These are phyloP conservation scores for Leptopilina clavipes DNA, from an alignment of 1,140 invertebrate species.

Conservation along the genomic window DNA sequence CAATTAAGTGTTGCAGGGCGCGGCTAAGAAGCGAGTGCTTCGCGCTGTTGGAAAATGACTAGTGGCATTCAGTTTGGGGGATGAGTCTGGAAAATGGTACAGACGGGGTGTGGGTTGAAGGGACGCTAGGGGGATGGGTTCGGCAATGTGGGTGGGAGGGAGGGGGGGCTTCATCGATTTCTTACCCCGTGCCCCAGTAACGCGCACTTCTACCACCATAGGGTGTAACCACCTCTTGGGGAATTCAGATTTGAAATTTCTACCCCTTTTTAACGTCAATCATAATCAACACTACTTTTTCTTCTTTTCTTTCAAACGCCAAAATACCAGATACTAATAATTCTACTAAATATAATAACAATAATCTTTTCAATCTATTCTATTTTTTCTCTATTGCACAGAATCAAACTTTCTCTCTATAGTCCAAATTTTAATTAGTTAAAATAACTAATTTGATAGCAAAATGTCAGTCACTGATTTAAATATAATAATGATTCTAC, in stretches of 20 bases:
- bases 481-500: too few species aligned
- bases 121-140: slow-evolving; percentile 51
- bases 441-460: too few species aligned
- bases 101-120: slow-evolving; percentile 39
- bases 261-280: slow-evolving; percentile 33
- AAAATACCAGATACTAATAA: not conserved
- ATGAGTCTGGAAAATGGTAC: slow-evolving; percentile 41
- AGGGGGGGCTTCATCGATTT: slow-evolving; percentile 73
- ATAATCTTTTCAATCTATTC: too few species aligned
- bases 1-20: slow-evolving; percentile 61
- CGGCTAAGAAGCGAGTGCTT: slow-evolving; percentile 64
- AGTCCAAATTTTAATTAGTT: too few species aligned
- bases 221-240: slow-evolving; percentile 41
- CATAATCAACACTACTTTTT: slow-evolving; percentile 34
- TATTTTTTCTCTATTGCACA: not conserved
- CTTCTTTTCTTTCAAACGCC: not conserved
- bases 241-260: slow-evolving; percentile 19
- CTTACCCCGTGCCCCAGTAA: slow-evolving; percentile 72
- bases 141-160: slow-evolving; percentile 43
- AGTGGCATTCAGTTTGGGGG: slow-evolving; percentile 51
- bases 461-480: too few species aligned
- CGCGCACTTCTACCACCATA: slow-evolving; percentile 48
- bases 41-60: slow-evolving; percentile 51
- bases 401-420: too few species aligned
- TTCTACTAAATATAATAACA: too few species aligned